Conservation (phyloP, 2,797 vertebrate species). For the Pangasius krempfi region DNA sequence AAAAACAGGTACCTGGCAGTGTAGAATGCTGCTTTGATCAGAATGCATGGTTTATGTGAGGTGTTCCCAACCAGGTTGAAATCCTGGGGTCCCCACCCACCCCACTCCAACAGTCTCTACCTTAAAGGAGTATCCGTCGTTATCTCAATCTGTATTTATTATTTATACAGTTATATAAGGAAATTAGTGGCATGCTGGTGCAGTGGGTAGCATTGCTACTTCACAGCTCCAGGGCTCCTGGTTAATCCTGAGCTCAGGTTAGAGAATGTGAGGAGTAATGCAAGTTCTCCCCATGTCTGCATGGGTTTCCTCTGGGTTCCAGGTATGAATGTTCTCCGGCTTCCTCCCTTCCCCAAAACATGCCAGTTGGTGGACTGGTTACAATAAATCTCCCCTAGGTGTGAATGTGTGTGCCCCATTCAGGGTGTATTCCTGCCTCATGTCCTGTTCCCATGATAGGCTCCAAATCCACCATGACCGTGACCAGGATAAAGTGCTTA, state of each 20-base stretch:
- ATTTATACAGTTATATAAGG: conserved; percentile 8
- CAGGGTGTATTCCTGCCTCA: background rate
- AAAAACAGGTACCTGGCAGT: background rate
- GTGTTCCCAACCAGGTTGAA: background rate
- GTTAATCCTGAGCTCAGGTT: background rate
- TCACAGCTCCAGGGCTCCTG: background rate
- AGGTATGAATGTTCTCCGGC: background rate
- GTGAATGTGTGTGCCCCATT: background rate
- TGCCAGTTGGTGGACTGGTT: background rate
- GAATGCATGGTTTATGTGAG: background rate
- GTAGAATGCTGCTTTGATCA: background rate
- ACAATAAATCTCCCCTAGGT: background rate
- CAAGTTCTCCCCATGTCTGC: background rate
- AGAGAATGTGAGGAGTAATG: background rate
- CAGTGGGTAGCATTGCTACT: background rate
- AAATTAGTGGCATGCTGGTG: too few species aligned
- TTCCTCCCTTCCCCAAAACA: background rate
- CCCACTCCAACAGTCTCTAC: background rate
- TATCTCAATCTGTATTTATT: background rate
- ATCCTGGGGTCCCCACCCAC: background rate
- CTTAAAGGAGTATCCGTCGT: background rate
- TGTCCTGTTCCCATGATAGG: too few species aligned
- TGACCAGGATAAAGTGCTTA: background rate
- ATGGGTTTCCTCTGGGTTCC: background rate
- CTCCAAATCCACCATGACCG: background rate